Percentiles rank a stretch among this genome's conserved stretches.
Evolutionary conservation across 2,888 invertebrate species (phyloP).

Genomic region (Pammene aurita): DNA sequence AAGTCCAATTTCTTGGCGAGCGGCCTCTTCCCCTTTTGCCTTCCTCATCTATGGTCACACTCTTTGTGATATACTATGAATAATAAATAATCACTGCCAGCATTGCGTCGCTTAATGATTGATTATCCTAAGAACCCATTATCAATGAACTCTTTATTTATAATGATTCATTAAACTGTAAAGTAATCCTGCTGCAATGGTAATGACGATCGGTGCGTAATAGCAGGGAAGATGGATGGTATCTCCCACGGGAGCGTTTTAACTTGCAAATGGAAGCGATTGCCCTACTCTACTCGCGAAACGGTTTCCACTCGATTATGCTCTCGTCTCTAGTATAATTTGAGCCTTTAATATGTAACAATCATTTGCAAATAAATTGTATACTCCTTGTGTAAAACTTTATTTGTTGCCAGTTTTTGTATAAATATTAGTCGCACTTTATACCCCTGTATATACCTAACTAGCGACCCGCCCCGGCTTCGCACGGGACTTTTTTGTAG

Average conservation of each 20-base stretch:
- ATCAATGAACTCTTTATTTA: constrained; percentile 38
- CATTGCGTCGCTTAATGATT: constrained; percentile 9
- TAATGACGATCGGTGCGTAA: constrained; percentile 37
- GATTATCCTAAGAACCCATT: constrained; percentile 22
- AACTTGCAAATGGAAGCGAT: constrained; percentile 48
- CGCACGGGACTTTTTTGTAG: too few species aligned
- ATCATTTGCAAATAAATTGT: too few species aligned
- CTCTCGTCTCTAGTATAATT: background rate
- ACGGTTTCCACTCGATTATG: background rate
- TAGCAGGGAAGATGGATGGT: constrained; percentile 41
- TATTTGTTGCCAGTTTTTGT: too few species aligned
- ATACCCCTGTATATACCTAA: too few species aligned
- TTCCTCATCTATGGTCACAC: too few species aligned
- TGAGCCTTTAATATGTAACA: background rate
- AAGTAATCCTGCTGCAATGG: constrained; percentile 37
- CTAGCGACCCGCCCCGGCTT: too few species aligned
- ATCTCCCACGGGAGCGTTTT: constrained; percentile 44
- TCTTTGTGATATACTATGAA: too few species aligned
- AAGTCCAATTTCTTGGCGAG: too few species aligned
- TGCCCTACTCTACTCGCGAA: constrained; percentile 9
- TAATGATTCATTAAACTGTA: constrained; percentile 36
- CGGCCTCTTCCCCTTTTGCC: too few species aligned
- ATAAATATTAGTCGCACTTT: too few species aligned
- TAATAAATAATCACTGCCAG: too few species aligned
- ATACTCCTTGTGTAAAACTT: too few species aligned